Percentiles rank a stretch among this genome's conserved stretches.
These are phyloP conservation scores for Phragmatobia fuliginosa DNA, from an alignment of 2,888 invertebrate species.

Conservation along the genomic window DNA sequence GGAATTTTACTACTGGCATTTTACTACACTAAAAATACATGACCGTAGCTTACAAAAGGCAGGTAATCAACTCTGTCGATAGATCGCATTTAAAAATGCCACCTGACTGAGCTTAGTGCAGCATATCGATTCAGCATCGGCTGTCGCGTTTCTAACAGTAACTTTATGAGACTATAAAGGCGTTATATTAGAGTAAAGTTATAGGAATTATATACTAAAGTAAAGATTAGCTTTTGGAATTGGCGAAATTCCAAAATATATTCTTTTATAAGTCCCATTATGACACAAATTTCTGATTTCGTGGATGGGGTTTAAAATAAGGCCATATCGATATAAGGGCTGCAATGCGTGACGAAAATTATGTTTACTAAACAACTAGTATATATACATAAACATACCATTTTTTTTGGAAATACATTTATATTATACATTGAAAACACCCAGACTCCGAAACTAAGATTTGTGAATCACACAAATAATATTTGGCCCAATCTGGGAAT, in stretches of 20 bases:
- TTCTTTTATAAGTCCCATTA: not conserved
- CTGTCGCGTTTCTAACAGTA: not conserved
- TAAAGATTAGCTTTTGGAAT: conserved; percentile 1
- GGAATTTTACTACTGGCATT: no score
- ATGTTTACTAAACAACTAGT: no score
- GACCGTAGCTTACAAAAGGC: not conserved
- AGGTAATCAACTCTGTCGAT: not conserved
- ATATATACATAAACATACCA: no score
- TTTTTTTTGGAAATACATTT: no score
- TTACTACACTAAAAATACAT: not conserved
- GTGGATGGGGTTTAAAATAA: not conserved
- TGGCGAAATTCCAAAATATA: not conserved
- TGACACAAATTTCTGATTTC: not conserved
- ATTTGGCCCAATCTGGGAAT: no score
- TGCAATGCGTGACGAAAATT: no score
- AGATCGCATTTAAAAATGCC: not conserved
- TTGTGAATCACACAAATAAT: no score
- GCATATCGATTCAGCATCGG: not conserved
- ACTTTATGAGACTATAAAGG: conserved; percentile 5
- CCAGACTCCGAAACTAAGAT: no score
- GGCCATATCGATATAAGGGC: not conserved
- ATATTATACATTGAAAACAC: no score
- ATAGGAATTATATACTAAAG: conserved; percentile 3
- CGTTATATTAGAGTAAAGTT: not conserved
- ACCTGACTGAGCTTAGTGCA: not conserved